Conservation (phyloP, 2,888 invertebrate genomes). For the Dasysyrphus tricinctus region DNA sequence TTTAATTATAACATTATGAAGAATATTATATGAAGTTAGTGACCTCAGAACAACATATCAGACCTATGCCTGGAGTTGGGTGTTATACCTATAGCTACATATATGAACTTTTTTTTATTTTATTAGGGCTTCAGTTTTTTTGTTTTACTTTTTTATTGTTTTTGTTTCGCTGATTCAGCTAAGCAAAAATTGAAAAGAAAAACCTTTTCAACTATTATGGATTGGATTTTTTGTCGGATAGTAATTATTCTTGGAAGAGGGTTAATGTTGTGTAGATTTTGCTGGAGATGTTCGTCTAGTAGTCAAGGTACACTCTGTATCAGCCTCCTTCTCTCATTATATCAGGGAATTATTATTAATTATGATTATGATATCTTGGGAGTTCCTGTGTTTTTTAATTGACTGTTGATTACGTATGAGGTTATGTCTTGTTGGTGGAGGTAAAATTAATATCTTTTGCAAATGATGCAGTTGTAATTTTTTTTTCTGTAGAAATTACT, state of each 20-base stretch:
- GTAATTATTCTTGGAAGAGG: constrained; percentile 45
- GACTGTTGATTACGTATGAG: constrained; percentile 28
- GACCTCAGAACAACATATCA: constrained; percentile 34
- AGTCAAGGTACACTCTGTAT: not conserved
- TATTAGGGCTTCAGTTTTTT: constrained; percentile 28
- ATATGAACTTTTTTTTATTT: not conserved
- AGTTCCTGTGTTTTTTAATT: constrained; percentile 42
- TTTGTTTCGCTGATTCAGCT: constrained; percentile 32
- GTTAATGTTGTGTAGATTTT: constrained; percentile 49
- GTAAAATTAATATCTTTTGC: constrained; percentile 26
- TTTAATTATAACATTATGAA: constrained; percentile 63
- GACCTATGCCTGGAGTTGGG: constrained; percentile 16
- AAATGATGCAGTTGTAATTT: not conserved
- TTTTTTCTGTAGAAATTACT: no score
- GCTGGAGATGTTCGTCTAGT: not conserved
- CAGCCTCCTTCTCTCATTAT: not conserved
- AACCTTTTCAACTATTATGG: constrained; percentile 36
- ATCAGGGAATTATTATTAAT: constrained; percentile 34
- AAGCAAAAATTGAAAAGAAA: not conserved
- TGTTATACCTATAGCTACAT: constrained; percentile 42
- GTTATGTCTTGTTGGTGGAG: not conserved
- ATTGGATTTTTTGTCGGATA: constrained; percentile 57
- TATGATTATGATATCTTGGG: constrained; percentile 33
- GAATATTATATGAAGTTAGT: constrained; percentile 38
- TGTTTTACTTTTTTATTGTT: not conserved